phyloP scores from a whole-genome alignment of 2,113 vertebrate genomes.

The Campylomormyrus numenius region DNA sequence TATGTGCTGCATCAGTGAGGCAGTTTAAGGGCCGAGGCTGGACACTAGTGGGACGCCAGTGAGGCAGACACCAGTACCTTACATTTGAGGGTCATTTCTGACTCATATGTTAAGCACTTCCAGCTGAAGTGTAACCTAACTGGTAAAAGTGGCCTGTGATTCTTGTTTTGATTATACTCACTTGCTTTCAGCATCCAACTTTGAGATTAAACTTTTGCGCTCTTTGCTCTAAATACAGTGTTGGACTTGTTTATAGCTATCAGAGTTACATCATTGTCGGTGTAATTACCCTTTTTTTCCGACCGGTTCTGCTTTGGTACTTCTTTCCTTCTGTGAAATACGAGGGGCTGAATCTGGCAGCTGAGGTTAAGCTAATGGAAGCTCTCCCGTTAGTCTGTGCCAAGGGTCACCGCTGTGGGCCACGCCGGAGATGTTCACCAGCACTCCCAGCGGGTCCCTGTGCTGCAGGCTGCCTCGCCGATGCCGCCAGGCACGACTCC shows the following conservation, averaged over 20 bases:
- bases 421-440: neutral
- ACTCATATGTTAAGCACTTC: neutral
- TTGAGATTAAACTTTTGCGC: neutral
- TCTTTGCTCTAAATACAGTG: neutral
- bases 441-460: neutral
- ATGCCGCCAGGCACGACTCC: neutral
- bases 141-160: neutral
- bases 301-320: neutral
- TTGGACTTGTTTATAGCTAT: constrained; percentile 15
- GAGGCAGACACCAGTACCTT: neutral
- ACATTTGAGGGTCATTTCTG: neutral
- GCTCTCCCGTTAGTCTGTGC: neutral
- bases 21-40: neutral
- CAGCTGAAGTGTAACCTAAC: neutral
- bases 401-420: neutral
- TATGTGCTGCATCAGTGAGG: neutral
- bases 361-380: neutral
- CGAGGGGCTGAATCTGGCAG: neutral
- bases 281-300: constrained; percentile 10
- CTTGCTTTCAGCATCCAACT: neutral
- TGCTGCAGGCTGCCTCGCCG: neutral
- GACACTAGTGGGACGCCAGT: neutral
- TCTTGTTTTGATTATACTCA: constrained; percentile 5
- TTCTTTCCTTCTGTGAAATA: constrained; percentile 7
- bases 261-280: constrained; percentile 19